Percentiles rank a stretch among this genome's conserved stretches.
phyloP scores from a whole-genome alignment of 2,888 invertebrate species.

The Notodonta ziczac region DNA sequence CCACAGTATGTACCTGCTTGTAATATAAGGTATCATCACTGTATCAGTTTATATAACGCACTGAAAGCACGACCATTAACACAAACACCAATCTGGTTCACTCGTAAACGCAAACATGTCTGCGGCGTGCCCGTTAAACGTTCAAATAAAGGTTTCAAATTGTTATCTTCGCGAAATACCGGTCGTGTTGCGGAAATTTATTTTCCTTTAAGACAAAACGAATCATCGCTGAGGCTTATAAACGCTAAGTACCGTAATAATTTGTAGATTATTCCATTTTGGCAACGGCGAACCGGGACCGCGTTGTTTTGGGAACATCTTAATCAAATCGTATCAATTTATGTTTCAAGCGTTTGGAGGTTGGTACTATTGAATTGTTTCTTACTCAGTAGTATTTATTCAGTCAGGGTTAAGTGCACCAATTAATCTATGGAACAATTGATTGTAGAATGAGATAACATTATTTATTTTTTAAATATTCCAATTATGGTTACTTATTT shows the following conservation, averaged over 20 bases:
- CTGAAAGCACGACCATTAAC: not conserved
- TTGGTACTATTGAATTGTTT: no score
- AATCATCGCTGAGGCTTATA: constrained; percentile 25
- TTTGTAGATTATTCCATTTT: constrained; percentile 24
- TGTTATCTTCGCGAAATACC: constrained; percentile 24
- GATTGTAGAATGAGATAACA: no score
- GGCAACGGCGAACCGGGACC: constrained; percentile 4
- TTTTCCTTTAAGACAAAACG: constrained; percentile 22
- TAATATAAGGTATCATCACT: no score
- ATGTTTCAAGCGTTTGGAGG: not conserved
- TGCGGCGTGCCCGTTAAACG: constrained; percentile 21
- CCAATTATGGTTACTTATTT: no score
- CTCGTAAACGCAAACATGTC: not conserved
- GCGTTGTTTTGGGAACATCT: constrained; percentile 10
- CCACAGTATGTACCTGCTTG: no score
- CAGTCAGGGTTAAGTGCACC: no score
- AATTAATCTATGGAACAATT: no score
- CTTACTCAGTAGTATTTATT: no score
- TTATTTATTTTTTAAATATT: no score
- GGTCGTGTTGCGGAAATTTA: constrained; percentile 22
- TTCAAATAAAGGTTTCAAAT: constrained; percentile 20
- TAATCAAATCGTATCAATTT: constrained; percentile 9
- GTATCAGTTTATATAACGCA: not conserved
- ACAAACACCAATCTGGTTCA: constrained; percentile 8
- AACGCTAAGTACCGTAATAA: constrained; percentile 18